Conservation (phyloP, 2,113 vertebrate species). For the Podarcis cretensis region DNA sequence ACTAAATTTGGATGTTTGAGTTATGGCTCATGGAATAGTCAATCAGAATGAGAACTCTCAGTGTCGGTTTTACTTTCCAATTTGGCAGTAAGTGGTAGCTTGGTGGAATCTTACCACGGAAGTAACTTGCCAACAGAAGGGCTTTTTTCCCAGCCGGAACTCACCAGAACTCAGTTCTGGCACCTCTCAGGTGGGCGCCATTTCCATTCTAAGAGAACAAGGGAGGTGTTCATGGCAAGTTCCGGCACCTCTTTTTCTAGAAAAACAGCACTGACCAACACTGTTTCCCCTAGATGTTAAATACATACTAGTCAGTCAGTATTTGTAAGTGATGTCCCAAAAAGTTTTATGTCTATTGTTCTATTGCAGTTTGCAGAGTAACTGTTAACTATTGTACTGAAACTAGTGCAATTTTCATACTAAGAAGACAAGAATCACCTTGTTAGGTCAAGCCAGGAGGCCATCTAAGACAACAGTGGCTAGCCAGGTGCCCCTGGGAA, state of each 20-base stretch:
- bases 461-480: not conserved
- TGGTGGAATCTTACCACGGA: not conserved
- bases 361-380: not conserved
- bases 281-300: not conserved
- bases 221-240: no score
- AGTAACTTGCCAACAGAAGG: no score
- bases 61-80: not conserved
- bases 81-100: not conserved
- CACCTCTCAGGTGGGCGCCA: no score
- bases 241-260: no score
- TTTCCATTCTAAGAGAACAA: no score
- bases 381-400: not conserved
- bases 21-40: not conserved
- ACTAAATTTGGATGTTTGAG: not conserved
- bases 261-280: not conserved
- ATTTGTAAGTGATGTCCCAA: not conserved
- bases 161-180: no score
- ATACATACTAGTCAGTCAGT: not conserved
- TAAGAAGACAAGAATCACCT: no score
- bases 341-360: not conserved
- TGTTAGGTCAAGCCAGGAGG: not conserved
- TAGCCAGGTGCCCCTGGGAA: not conserved
- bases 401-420: not conserved
- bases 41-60: not conserved
- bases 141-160: no score